Evolutionary conservation across 2,888 invertebrate genomes (phyloP), one percentile per base, ranked within the genome.

Genomic region (Drosophila atripex): DNA sequence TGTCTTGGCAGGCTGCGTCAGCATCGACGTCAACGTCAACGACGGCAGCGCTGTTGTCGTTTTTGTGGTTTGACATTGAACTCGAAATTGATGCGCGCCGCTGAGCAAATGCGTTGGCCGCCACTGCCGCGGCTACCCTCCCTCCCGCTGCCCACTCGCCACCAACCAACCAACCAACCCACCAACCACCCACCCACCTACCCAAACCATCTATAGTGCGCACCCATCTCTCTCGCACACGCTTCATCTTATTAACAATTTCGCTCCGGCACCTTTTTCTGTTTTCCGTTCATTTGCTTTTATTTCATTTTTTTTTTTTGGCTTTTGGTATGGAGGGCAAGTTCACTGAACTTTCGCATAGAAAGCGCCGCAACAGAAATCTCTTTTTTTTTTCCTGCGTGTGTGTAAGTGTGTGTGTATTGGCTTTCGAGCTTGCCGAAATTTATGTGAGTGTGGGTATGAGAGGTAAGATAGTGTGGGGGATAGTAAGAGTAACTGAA

Each of bases 51-150:
- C 57, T 30, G 51, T 39, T 45, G 49, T 59, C 54, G 55, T 73
- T 80, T 84, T 87, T 82, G 85, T 77, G 85, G 77, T 78, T 87
- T 87, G 87, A 87, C 87, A 87, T 87, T 87, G 87, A 88, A 87
- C 83, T 83, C 86, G 77, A 86, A 83, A 86, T 76, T 80, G 84
- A 86, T 71, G 86, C 74, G 77, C 74, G 79, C 68, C 78, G 82
- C 78, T 83, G 75, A 68, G 73, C 73, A 85, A 80, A 71, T 57
- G 64, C 66, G 77, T 73, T 72, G 75, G 73, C 55, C 54, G 55
- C 28, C 30, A 50, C 35, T 45, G 25, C 7, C 38, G 30, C 64
- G 35, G 18, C 55, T 25, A n/a, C 45, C 14, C 46, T 7, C 46
- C 11, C 52, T 14, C 30, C 23, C 47, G 7, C 58, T 28, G 16